A percentile compares a stretch with the other conserved stretches of the same genome.
phyloP scores from a whole-genome alignment of 2,888 invertebrate species.

The Tigriopus californicus region DNA sequence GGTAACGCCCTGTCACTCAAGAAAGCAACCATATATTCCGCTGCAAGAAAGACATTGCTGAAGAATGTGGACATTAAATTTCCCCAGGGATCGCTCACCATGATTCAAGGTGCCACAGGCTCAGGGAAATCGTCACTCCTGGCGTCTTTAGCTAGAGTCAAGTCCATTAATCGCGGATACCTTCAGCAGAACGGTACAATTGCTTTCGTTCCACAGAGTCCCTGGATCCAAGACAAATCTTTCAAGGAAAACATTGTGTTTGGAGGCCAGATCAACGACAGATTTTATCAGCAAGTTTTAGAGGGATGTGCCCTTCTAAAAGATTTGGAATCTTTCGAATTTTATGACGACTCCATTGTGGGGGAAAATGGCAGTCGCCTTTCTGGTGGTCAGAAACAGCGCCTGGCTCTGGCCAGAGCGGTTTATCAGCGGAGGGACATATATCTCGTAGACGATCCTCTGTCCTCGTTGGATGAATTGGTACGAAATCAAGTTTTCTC shows the following conservation, averaged over 20 bases:
- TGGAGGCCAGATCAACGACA: slow-evolving; percentile 49
- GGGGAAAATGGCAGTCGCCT: slow-evolving; percentile 86
- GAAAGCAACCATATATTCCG: slow-evolving; percentile 68
- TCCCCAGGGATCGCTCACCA: slow-evolving; percentile 47
- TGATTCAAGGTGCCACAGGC: slow-evolving; percentile 72
- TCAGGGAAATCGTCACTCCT: slow-evolving; percentile 74
- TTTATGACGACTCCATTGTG: slow-evolving; percentile 89
- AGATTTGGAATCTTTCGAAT: slow-evolving; percentile 80
- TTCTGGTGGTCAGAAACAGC: slow-evolving; percentile 80
- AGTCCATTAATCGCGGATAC: slow-evolving; percentile 25
- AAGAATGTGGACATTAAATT: slow-evolving; percentile 54
- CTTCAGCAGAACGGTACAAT: slow-evolving; percentile 30
- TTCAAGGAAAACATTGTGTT: slow-evolving; percentile 81
- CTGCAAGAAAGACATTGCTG: slow-evolving; percentile 33
- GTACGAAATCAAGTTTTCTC: slow-evolving; percentile 96
- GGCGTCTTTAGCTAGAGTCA: slow-evolving; percentile 41
- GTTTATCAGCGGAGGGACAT: slow-evolving; percentile 72
- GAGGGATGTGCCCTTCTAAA: slow-evolving; percentile 74
- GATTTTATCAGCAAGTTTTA: slow-evolving; percentile 55
- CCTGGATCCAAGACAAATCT: slow-evolving; percentile 95
- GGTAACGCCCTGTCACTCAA: slow-evolving; percentile 62
- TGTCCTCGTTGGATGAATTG: slow-evolving; percentile 87
- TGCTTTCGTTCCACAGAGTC: slow-evolving; percentile 82
- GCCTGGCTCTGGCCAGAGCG: slow-evolving; percentile 75
- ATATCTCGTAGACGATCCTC: slow-evolving; percentile 84